Conservation (phyloP, 2,113 vertebrate genomes). For the Gobius niger region DNA sequence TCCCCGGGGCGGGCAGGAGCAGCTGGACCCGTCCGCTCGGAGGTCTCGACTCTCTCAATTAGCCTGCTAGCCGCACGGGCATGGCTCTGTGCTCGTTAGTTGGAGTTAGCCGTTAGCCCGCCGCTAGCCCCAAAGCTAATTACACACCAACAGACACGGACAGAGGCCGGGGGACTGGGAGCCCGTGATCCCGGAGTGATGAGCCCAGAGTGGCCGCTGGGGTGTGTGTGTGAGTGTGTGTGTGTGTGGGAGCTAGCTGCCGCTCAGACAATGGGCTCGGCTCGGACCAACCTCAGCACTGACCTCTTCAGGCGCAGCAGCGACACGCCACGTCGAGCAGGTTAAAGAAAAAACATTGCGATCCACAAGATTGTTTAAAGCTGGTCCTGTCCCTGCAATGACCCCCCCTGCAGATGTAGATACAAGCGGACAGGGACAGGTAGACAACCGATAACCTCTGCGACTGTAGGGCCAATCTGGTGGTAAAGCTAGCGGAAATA, state of each 20-base stretch:
- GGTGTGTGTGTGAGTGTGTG: not conserved
- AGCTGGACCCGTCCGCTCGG: constrained; percentile 33
- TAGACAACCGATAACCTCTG: no score
- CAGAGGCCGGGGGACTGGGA: no score
- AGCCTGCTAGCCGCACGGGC: constrained; percentile 45
- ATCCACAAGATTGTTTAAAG: not conserved
- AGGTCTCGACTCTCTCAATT: constrained; percentile 27
- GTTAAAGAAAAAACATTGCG: not conserved
- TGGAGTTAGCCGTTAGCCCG: constrained; percentile 20
- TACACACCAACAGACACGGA: not conserved
- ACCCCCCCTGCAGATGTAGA: not conserved
- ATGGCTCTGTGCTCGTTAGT: constrained; percentile 13
- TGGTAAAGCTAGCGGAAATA: not conserved
- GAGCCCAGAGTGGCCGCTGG: not conserved
- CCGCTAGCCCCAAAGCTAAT: not conserved
- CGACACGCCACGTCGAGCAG: constrained; percentile 29
- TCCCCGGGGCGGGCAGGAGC: constrained; percentile 19
- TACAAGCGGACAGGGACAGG: no score
- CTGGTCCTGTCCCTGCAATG: not conserved
- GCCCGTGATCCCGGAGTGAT: not conserved
- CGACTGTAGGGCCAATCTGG: no score
- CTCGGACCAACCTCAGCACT: constrained; percentile 67
- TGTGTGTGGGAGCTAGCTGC: constrained; percentile 27
- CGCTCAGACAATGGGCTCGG: constrained; percentile 63
- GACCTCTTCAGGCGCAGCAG: constrained; percentile 50